Evolutionary conservation across 2,113 vertebrate species (phyloP).

Genomic region (Charina bottae): DNA sequence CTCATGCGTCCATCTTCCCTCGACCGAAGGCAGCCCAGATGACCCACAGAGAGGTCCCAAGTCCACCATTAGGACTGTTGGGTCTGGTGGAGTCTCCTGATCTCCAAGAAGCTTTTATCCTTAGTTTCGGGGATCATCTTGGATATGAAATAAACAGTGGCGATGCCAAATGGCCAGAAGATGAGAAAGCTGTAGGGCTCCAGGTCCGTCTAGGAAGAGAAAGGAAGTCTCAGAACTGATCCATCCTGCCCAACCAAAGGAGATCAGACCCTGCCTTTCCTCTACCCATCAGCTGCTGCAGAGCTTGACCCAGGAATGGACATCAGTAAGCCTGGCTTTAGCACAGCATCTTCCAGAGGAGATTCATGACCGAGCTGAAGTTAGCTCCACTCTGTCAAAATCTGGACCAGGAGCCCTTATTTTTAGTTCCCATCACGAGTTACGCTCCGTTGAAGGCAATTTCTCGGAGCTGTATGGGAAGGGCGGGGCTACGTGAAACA

Average conservation of each 20-base stretch:
- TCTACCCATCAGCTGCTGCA: neutral
- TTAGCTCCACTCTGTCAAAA: neutral
- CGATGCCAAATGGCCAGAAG: neutral
- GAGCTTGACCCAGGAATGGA: neutral
- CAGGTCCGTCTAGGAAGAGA: neutral
- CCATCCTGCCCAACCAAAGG: neutral
- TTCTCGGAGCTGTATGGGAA: neutral
- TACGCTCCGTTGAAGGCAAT: neutral
- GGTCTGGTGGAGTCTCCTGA: neutral
- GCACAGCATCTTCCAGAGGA: neutral
- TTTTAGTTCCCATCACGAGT: neutral
- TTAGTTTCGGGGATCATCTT: neutral
- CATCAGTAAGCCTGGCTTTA: neutral
- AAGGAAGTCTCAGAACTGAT: no score
- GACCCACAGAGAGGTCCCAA: neutral
- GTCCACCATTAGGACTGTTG: neutral
- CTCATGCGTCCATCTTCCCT: neutral
- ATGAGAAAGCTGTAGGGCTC: conserved; percentile 13
- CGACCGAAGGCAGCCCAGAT: neutral
- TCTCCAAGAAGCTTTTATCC: neutral
- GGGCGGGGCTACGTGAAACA: neutral
- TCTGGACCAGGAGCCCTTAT: neutral
- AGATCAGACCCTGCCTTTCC: neutral
- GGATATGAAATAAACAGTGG: neutral
- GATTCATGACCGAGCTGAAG: neutral